Evolutionary conservation across 2,113 vertebrate genomes (phyloP).

Genomic region (Apodemus speciosus): DNA sequence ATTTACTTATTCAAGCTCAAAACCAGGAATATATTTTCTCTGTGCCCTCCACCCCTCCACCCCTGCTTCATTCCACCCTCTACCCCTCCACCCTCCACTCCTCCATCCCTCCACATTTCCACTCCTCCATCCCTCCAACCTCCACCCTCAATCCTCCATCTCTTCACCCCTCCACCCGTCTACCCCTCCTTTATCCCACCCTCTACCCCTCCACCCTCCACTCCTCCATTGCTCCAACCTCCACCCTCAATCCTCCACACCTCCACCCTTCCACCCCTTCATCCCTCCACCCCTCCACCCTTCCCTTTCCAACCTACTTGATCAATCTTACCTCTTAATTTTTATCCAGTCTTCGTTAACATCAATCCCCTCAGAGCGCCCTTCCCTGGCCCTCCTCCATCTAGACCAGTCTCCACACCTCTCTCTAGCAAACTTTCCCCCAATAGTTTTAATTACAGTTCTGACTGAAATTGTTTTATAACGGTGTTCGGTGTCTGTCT

Average conservation of each 20-base stretch:
- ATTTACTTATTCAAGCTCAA: background rate
- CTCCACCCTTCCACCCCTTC: too few relatives aligned
- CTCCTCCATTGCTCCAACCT: too few relatives aligned
- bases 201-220: too few relatives aligned
- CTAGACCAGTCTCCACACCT: background rate
- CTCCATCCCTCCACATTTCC: too few relatives aligned
- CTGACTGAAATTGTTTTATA: background rate
- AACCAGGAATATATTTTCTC: background rate
- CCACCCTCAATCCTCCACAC: too few relatives aligned
- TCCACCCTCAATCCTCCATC: too few relatives aligned
- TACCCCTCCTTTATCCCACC: too few relatives aligned
- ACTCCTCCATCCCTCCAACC: too few relatives aligned
- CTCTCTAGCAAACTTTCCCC: background rate
- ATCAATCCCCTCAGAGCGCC: background rate
- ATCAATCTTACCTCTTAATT: background rate
- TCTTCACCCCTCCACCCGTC: too few relatives aligned
- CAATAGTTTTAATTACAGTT: background rate
- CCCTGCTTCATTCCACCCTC: too few relatives aligned
- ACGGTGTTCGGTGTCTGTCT: background rate
- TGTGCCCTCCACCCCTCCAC: too few relatives aligned
- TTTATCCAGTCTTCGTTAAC: background rate
- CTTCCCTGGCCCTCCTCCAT: background rate
- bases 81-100: fast-evolving
- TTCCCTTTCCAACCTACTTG: background rate
- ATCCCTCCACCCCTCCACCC: too few relatives aligned